A percentile compares a stretch with the other conserved stretches of the same genome.
phyloP scores from a whole-genome alignment of 2,888 invertebrate genomes.

The Caenorhabditis japonica region DNA sequence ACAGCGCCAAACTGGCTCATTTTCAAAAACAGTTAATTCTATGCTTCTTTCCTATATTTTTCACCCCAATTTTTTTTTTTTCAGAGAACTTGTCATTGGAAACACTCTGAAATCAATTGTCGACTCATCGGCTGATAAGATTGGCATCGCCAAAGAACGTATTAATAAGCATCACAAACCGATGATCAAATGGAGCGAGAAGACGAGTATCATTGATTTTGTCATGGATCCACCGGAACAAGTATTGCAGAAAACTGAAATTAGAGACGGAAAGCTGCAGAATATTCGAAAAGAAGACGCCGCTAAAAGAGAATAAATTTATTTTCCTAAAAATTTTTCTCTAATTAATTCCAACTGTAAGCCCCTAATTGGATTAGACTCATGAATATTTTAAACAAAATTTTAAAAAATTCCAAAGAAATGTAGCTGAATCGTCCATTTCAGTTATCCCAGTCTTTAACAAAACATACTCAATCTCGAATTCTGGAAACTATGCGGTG shows the following conservation, averaged over 20 bases:
- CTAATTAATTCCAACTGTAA: neutral
- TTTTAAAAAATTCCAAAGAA: too few relatives aligned
- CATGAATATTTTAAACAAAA: too few relatives aligned
- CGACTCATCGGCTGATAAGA: slow-evolving; percentile 19
- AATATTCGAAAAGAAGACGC: slow-evolving; percentile 12
- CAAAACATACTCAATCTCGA: too few relatives aligned
- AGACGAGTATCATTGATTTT: slow-evolving; percentile 30
- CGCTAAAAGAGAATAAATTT: too few relatives aligned
- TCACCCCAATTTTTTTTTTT: slow-evolving; percentile 5
- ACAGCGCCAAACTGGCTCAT: slow-evolving; percentile 19
- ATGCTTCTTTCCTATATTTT: too few relatives aligned
- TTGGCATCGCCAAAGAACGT: slow-evolving; percentile 13
- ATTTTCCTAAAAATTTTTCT: too few relatives aligned
- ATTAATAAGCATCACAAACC: slow-evolving; percentile 18
- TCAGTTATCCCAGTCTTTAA: too few relatives aligned
- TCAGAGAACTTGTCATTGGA: slow-evolving; percentile 45
- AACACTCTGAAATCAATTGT: slow-evolving; percentile 49
- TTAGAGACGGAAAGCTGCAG: slow-evolving; percentile 25
- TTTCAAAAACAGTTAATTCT: slow-evolving; percentile 21
- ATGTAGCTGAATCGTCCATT: too few relatives aligned
- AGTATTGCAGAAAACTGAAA: slow-evolving; percentile 43
- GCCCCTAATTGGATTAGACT: too few relatives aligned
- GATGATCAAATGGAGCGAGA: slow-evolving; percentile 19
- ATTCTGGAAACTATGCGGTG: too few relatives aligned
- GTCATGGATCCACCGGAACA: slow-evolving; percentile 53